A percentile compares a stretch with the other conserved stretches of the same genome.
phyloP scores from a whole-genome alignment of 2,113 vertebrate species.

The Nannospalax galili region DNA sequence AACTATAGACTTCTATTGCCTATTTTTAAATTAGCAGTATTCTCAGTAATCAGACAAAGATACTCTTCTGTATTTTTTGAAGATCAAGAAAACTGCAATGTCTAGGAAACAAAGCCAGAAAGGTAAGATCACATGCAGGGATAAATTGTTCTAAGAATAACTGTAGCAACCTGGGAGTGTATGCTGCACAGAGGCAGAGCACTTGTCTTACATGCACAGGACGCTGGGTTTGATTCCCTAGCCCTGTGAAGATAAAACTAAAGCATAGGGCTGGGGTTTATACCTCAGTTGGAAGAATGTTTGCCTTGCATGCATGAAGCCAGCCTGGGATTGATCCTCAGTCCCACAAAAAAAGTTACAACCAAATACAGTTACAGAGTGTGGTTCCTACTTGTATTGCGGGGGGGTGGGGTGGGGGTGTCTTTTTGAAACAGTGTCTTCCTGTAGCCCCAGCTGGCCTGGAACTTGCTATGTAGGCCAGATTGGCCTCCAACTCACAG shows the following conservation, averaged over 20 bases:
- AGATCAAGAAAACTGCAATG: conserved; percentile 75
- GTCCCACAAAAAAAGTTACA: no score
- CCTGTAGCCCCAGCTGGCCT: no score
- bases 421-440: no score
- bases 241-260: background rate
- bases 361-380: background rate
- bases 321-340: background rate
- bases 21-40: conserved; percentile 24
- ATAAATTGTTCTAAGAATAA: background rate
- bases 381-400: background rate
- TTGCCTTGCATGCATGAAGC: background rate
- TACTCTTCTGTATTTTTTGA: conserved; percentile 21
- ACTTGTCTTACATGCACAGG: background rate
- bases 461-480: no score
- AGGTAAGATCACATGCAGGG: conserved; percentile 79
- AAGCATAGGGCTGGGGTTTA: background rate
- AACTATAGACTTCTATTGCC: conserved; percentile 25
- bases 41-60: conserved; percentile 42
- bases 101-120: conserved; percentile 86
- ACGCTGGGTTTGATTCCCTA: background rate
- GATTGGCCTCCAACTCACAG: no score
- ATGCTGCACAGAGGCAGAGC: background rate
- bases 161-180: background rate
- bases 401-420: no score
- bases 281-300: background rate